phyloP scores from a whole-genome alignment of 2,797 vertebrate genomes.

The Dipus sagitta region DNA sequence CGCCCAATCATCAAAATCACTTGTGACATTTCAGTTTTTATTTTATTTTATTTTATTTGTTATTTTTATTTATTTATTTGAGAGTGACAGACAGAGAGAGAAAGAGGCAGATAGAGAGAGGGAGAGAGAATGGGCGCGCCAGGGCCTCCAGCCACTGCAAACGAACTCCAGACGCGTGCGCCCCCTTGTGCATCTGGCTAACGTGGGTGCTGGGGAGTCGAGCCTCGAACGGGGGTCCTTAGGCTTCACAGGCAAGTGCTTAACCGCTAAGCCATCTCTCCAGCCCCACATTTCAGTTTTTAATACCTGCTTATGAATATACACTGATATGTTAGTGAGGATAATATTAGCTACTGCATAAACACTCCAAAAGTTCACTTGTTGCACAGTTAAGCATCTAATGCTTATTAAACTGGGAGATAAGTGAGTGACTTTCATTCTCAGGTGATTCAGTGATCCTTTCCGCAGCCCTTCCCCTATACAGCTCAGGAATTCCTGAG shows the following conservation, averaged over 20 bases:
- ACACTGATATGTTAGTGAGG: slow-evolving; percentile 24
- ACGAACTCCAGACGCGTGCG: no score
- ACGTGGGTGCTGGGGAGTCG: no score
- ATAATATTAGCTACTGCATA: background rate
- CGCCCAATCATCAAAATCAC: background rate
- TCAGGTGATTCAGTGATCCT: background rate
- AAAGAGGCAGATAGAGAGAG: no score
- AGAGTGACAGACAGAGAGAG: no score
- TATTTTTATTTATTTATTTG: no score
- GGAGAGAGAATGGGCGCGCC: no score
- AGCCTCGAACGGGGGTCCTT: no score
- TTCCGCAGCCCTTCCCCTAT: background rate
- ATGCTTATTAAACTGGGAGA: background rate
- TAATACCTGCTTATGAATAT: background rate
- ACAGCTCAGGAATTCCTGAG: background rate
- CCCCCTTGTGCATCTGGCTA: no score
- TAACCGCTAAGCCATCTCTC: no score
- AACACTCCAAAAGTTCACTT: slow-evolving; percentile 28
- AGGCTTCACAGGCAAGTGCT: no score
- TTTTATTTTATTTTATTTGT: no score
- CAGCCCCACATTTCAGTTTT: slow-evolving; percentile 34
- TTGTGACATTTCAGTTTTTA: slow-evolving; percentile 40
- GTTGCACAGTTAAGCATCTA: background rate
- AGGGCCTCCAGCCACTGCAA: no score
- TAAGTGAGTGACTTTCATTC: background rate